Evolutionary conservation across 2,113 vertebrate genomes (phyloP), one percentile per base, ranked within the genome.

Genomic region (Tragelaphus strepsiceros): DNA sequence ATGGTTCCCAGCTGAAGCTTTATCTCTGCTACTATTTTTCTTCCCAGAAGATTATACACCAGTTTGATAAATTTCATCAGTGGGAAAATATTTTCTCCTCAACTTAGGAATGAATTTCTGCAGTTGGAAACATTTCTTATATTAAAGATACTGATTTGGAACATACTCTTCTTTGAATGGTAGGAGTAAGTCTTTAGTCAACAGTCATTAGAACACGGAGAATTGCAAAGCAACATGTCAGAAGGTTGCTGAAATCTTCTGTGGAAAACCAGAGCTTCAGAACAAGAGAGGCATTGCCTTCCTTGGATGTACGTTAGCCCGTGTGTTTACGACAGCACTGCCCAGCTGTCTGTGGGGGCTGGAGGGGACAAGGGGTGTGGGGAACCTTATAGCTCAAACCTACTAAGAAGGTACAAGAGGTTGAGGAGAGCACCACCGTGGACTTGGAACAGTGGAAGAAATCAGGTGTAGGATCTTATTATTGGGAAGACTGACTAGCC

Each of bases 81-180:
- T 56, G 64, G 90, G 82, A 93, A 97, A 97, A 97, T 91, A 96
- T 93, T 97, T 97, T 91, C 92, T 93, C 78, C 49, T 95, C 90
- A 94, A 96, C 67, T 91, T 62, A 91, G 77, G 22, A 67, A 74
- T 93, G 77, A 93, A 84, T 93, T 91, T 93, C 90, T 95, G 62
- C 61, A 93, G 84, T 61, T 97, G 53, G 97, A 97, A 96, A 93
- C 7, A 2, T 54, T 93, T 87, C 90, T 93, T 88, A 71, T 53
- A 85, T 88, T 88, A 56, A 88, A 95, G 93, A 88, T 56, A 74
- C 16, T 54, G 54, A 93, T 71, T 89, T 43, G 21, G 64, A 97
- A 51, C 88, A 51, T 26, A 21, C 5, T 95, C 59, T 89, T 84
- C 80, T 77, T 82, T 53, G 87, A 80, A 54, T 24, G 12, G 53